A percentile compares a stretch with the other conserved stretches of the same genome.
Conservation (phyloP, 2,888 invertebrate species). For the Dimorphilus gyrociliatus region DNA sequence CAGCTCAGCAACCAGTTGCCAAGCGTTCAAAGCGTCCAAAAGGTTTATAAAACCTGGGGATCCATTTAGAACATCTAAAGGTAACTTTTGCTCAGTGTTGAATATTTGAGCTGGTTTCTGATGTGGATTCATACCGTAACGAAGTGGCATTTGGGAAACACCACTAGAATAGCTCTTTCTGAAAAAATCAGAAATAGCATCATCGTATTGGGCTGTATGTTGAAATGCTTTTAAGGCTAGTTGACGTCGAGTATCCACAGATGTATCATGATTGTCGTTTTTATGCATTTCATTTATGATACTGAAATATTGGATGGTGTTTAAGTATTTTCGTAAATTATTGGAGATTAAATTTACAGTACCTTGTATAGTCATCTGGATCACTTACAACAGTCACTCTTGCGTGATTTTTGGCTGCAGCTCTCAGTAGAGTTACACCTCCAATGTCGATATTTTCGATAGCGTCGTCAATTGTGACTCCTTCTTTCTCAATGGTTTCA, state of each 20-base stretch:
- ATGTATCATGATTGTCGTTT: constrained; percentile 51
- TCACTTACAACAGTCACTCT: constrained; percentile 87
- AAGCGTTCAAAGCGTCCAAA: constrained; percentile 89
- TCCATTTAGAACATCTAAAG: constrained; percentile 73
- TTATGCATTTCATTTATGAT: constrained; percentile 55
- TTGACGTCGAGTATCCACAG: constrained; percentile 50
- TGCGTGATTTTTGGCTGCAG: constrained; percentile 90
- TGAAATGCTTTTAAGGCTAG: constrained; percentile 61
- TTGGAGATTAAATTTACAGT: constrained; percentile 1
- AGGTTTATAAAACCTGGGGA: constrained; percentile 93
- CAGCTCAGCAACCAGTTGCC: constrained; percentile 83
- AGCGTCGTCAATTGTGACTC: constrained; percentile 67
- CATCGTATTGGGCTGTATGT: constrained; percentile 84
- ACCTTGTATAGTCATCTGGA: constrained; percentile 64
- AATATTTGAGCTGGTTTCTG: constrained; percentile 87
- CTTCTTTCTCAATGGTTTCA: constrained; percentile 61
- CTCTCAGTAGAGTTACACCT: constrained; percentile 80
- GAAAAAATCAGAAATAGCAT: constrained; percentile 84
- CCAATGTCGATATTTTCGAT: constrained; percentile 94
- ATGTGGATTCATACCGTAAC: constrained; percentile 95
- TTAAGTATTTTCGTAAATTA: not conserved
- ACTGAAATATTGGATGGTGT: constrained; percentile 11
- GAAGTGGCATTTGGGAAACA: constrained; percentile 59
- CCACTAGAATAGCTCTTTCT: constrained; percentile 67
- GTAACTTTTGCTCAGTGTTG: constrained; percentile 59